Evolutionary conservation across 2,888 invertebrate genomes (phyloP).

Genomic region (Tetragonula carbonaria): DNA sequence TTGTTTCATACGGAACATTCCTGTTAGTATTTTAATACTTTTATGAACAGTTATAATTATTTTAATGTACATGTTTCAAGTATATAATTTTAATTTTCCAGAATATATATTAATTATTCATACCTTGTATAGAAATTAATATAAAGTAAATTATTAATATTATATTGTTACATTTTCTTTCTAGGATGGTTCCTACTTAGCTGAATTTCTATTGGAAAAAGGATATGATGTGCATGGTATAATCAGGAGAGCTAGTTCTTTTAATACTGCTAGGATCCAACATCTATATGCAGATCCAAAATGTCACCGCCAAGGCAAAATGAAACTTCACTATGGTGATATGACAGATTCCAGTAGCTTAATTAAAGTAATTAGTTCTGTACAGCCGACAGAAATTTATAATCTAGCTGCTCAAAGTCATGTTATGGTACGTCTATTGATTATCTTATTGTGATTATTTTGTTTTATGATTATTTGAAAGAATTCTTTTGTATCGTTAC

Average conservation of each 20-base stretch:
- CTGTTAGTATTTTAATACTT: too few relatives aligned
- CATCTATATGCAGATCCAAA: conserved; percentile 97
- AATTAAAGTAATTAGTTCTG: conserved; percentile 92
- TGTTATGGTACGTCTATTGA: conserved; percentile 90
- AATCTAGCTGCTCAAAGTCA: conserved; percentile 99
- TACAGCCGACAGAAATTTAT: conserved; percentile 96
- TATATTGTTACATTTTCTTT: conserved; percentile 64
- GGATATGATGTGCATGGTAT: conserved; percentile 98
- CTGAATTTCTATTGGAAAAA: conserved; percentile 96
- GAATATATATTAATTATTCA: background rate
- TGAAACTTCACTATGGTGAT: conserved; percentile 99
- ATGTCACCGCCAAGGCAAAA: conserved; percentile 93
- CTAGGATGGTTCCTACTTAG: conserved; percentile 98
- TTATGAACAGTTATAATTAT: background rate
- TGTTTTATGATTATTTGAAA: background rate
- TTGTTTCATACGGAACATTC: too few relatives aligned
- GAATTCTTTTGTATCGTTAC: background rate
- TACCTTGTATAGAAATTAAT: background rate
- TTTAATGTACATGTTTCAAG: too few relatives aligned
- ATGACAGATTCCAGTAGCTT: conserved; percentile 98
- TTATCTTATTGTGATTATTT: background rate
- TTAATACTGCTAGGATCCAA: conserved; percentile 98
- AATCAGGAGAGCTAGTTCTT: conserved; percentile 96
- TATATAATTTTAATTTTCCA: background rate
- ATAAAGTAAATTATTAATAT: background rate